Evolutionary conservation across 1,140 invertebrate species (phyloP), one percentile per base, ranked within the genome.

Genomic region (Meloidogyne chitwoodi): DNA sequence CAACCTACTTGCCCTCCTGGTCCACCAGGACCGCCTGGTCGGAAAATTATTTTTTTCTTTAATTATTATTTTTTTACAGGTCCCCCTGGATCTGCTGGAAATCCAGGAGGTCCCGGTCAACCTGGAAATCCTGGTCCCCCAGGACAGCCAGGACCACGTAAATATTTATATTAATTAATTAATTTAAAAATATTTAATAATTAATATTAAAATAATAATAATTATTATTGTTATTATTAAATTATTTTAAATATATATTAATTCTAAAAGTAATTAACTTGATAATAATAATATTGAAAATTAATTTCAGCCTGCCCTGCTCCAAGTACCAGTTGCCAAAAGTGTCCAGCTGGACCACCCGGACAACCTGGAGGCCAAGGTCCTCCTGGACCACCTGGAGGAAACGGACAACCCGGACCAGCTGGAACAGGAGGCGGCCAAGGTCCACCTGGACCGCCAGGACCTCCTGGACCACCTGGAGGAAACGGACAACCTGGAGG

Each of bases 1-100:
- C 83, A 85, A 67, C 81, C 82, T 0, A 56, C 26, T 6, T 77
- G 76, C 26, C 29, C 73, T 31, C 74, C 77, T 19, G 82, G 82
- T 22, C 67, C 79, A n/a, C 80, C 68, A 31, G 81, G 79, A 56
- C 71, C 41, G 12, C 22, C 71, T 22, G 71, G 71, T 56, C 16
- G 5, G 44, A 48, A 16, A 29, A 48, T 3, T 5, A 16, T 48
- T 48, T 19, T 4, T 12, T 48, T 48, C 16, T 16, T 19, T 16
- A 19, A 19, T 48, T 19, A 48, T 48, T 48, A 2, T 16, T 48
- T 4, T 48, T 48, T 48, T 48, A 19, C 16, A 48, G 71, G 71
- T 26, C 71, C 63, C 4, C 41, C 61, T 75, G 76, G 76, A 34
- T 48, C 74, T 26, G 41, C 76, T 26, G 76, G 76, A 77, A 24